Percentiles rank a stretch among this genome's conserved stretches.
phyloP scores from a whole-genome alignment of 2,888 invertebrate genomes.

The Elysia crispata region DNA sequence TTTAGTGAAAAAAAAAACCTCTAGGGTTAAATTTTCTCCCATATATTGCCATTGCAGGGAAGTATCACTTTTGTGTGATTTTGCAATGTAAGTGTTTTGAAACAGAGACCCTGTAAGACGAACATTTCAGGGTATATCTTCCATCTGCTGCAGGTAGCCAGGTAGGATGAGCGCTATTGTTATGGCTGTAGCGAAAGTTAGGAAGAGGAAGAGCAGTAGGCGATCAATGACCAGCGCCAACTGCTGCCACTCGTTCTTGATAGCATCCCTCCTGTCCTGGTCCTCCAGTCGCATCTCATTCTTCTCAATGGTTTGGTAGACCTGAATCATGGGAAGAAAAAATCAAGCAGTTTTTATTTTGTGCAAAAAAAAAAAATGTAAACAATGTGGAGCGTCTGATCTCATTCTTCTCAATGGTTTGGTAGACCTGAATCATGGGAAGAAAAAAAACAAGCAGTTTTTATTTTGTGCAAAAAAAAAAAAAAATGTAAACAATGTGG shows the following conservation, averaged over 20 bases:
- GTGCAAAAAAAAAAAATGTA: too few relatives aligned
- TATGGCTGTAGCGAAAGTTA: slow-evolving; percentile 42
- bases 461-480: too few relatives aligned
- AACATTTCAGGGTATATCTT: slow-evolving; percentile 30
- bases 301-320: slow-evolving; percentile 61
- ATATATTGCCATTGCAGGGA: background rate
- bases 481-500: too few relatives aligned
- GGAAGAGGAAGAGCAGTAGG: slow-evolving; percentile 71
- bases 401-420: too few relatives aligned
- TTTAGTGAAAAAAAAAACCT: too few relatives aligned
- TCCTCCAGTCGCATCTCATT: slow-evolving; percentile 71
- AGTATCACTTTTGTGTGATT: too few relatives aligned
- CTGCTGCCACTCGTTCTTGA: slow-evolving; percentile 74
- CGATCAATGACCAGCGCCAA: slow-evolving; percentile 73
- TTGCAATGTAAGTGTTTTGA: too few relatives aligned
- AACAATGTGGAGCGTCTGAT: too few relatives aligned
- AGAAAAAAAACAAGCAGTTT: too few relatives aligned
- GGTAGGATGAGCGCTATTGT: slow-evolving; percentile 43
- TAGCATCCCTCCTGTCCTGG: slow-evolving; percentile 66
- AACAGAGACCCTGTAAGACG: background rate
- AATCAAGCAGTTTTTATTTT: too few relatives aligned
- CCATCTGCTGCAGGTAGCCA: slow-evolving; percentile 41
- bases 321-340: slow-evolving; percentile 20
- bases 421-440: too few relatives aligned
- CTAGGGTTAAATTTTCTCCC: too few relatives aligned